Base-by-base conservation (phyloP, 1,140 invertebrate species). In the Aphelenchoides fujianensis region DNA sequence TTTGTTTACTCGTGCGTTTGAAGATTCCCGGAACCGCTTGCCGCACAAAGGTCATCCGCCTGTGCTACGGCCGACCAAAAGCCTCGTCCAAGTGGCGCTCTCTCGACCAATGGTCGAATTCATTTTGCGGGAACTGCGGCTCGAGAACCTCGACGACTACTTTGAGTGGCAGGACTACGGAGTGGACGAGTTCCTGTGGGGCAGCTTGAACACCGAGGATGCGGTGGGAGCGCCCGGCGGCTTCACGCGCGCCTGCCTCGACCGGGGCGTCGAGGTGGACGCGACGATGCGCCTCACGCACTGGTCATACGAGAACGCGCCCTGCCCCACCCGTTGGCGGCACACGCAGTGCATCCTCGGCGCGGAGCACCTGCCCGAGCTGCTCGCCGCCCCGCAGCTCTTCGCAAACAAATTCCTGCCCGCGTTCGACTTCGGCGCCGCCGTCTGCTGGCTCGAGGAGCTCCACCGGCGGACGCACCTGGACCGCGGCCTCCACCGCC, bases 381-480 rank as follows among this genome's bases (percentile, higher is more conserved):
- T 70, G 28, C 7, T 35, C n/a, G 68, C 28, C 12, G 36, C 9
- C n/a, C 32, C 27, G 7, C 68, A 71, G 2, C 5, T 69, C 16
- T 70, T 69, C 7, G 68, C 28, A n/a, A 69, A 69, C n/a, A 69
- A 69, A 36, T 28, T 68, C 55, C 32, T 69, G 34, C 68, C 70
- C 7, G 23, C 34, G 1, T 68, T 69, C 19, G n/a, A n/a, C n/a
- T n/a, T n/a, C n/a, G 68, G 68, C 27, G 68, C 27, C 0, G 30
- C 28, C 16, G 28, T 23, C n/a, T 69, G 68, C 30, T 69, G 62
- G 68, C 3, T 12, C 5, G 68, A 69, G 30, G 7, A 30, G 9
- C 23, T 69, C 5, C 70, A 68, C n/a, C 34, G 48, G 41, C 68
- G 68, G 16, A 69, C 32, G 19, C 37, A 68, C 34, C 41, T n/a